Evolutionary conservation across 64 coral and sea anemone genomes (phyloP).

Genomic region (Astreopora myriophthalma): DNA sequence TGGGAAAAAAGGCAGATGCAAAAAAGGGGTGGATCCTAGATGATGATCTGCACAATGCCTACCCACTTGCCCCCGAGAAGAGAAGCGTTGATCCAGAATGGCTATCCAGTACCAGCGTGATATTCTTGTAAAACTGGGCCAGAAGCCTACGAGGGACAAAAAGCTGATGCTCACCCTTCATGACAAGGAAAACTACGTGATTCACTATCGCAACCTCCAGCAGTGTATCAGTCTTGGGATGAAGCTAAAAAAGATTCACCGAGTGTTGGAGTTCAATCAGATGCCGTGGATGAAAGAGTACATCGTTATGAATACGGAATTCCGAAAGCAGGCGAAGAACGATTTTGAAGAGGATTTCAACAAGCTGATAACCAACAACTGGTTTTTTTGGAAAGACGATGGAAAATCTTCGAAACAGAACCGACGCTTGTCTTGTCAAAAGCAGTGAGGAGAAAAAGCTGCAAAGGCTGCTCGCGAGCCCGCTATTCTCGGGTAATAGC

Average conservation of each 20-base stretch:
- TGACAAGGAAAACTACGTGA: no score
- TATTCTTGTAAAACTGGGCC: no score
- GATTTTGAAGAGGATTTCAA: background rate
- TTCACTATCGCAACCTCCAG: background rate
- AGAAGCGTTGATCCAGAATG: no score
- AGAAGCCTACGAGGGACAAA: no score
- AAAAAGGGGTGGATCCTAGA: no score
- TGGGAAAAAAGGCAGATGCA: no score
- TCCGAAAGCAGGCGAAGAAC: background rate
- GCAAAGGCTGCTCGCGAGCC: background rate
- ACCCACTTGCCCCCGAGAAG: no score
- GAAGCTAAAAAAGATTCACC: no score
- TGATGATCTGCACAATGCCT: no score
- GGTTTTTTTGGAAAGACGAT: slow-evolving; percentile 1
- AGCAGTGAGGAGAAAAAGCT: background rate
- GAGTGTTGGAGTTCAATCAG: background rate
- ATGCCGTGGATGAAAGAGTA: background rate
- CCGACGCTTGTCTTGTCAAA: background rate
- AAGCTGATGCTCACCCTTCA: no score
- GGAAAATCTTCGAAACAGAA: background rate
- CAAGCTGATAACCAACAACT: background rate
- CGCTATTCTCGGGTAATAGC: background rate
- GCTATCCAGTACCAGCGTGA: no score
- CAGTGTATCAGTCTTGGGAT: no score
- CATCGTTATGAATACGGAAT: background rate